Percentiles rank a stretch among this genome's conserved stretches.
Conservation (phyloP, 2,113 vertebrate genomes). For the Pao palembangensis region DNA sequence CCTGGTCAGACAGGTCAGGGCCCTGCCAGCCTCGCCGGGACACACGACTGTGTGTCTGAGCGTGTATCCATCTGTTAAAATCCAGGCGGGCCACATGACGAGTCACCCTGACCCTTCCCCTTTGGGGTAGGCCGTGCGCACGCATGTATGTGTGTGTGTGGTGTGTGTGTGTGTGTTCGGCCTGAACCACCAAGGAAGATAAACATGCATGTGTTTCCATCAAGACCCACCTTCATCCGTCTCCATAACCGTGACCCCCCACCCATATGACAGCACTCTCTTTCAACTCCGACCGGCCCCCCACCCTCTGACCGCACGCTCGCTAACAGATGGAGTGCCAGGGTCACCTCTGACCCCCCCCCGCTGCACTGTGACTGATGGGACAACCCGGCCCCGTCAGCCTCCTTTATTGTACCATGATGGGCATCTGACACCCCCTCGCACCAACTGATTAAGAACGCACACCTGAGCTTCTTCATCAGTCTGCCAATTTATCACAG, state of each 20-base stretch:
- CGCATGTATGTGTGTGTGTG: constrained; percentile 15
- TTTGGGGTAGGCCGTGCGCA: constrained; percentile 13
- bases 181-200: constrained; percentile 20
- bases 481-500: constrained; percentile 56
- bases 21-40: constrained; percentile 60
- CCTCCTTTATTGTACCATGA: constrained; percentile 66
- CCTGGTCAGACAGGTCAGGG: constrained; percentile 61
- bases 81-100: constrained; percentile 53
- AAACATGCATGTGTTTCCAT: constrained; percentile 5
- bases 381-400: constrained; percentile 50
- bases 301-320: constrained; percentile 36
- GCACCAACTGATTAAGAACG: constrained; percentile 53
- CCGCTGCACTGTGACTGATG: constrained; percentile 63
- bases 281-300: constrained; percentile 3
- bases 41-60: constrained; percentile 12
- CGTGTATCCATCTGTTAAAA: constrained; percentile 60
- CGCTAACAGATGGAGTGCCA: constrained; percentile 77
- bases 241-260: constrained; percentile 16
- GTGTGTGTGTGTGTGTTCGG: constrained; percentile 23
- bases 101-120: constrained; percentile 53
- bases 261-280: neutral
- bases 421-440: constrained; percentile 64
- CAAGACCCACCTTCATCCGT: constrained; percentile 21
- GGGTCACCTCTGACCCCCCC: constrained; percentile 76
- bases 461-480: constrained; percentile 67